Evolutionary conservation across 1,140 invertebrate species (phyloP).

Genomic region (Delia radicum): DNA sequence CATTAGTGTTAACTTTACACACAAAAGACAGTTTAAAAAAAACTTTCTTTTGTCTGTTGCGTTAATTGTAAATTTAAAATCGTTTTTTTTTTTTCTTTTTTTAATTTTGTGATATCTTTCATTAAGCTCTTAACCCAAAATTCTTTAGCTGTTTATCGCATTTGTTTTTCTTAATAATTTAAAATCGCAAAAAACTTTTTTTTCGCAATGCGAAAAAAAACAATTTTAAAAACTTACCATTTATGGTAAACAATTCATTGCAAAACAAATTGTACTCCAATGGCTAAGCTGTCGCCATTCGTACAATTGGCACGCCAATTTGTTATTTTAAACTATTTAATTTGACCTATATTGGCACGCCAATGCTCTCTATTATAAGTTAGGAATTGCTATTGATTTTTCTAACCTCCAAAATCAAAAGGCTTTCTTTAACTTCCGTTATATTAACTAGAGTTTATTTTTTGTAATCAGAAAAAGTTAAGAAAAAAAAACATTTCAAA

Average conservation of each 20-base stretch:
- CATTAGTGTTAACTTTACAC: neutral
- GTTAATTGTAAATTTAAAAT: too few relatives aligned
- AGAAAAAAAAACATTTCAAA: neutral
- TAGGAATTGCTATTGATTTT: neutral
- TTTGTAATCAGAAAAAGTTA: neutral
- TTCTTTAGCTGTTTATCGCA: neutral
- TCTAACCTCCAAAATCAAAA: neutral
- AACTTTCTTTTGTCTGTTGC: too few relatives aligned
- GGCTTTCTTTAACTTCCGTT: neutral
- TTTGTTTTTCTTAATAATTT: neutral
- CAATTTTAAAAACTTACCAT: neutral
- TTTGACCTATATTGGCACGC: neutral
- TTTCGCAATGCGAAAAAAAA: conserved; percentile 6
- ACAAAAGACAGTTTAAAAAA: too few relatives aligned
- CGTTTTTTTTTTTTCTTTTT: too few relatives aligned
- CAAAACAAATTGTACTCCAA: conserved; percentile 13
- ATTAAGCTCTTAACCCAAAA: neutral
- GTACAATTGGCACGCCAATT: conserved; percentile 25
- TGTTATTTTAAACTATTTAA: too few relatives aligned
- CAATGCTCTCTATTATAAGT: neutral
- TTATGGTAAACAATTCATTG: neutral
- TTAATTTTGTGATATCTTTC: too few relatives aligned
- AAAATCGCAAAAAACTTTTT: neutral
- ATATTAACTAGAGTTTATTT: neutral
- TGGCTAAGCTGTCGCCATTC: conserved; percentile 27